phyloP scores from a whole-genome alignment of 2,797 vertebrate genomes.

The Ptychobarbus kaznakovi region DNA sequence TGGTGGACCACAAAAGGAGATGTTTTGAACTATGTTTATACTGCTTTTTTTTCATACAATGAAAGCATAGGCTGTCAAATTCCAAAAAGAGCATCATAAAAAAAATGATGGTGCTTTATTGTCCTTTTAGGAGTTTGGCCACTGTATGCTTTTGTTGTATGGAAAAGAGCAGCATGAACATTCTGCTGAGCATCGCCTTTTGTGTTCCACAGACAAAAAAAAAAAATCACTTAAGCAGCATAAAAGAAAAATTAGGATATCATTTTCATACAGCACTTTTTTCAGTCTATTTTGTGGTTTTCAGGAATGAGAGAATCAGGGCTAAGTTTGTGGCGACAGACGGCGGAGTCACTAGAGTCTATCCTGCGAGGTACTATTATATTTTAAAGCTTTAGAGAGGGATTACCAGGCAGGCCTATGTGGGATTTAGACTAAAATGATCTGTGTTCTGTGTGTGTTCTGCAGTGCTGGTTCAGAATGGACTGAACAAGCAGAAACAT shows the following conservation, averaged over 20 bases:
- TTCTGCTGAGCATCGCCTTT: background rate
- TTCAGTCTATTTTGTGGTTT: slow-evolving; percentile 60
- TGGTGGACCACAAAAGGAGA: background rate
- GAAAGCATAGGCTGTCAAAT: background rate
- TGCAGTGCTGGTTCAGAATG: slow-evolving; percentile 89
- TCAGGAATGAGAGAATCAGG: slow-evolving; percentile 81
- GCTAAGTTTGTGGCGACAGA: slow-evolving; percentile 95
- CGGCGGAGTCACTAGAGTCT: slow-evolving; percentile 95
- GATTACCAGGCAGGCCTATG: slow-evolving; percentile 24
- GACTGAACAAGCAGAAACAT: slow-evolving; percentile 90
- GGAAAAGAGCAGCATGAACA: background rate
- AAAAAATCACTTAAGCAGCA: background rate
- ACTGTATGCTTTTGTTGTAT: background rate
- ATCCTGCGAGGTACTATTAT: slow-evolving; percentile 89
- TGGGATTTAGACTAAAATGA: slow-evolving; percentile 13
- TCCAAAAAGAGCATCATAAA: background rate
- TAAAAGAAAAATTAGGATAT: no score
- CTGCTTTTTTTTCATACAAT: background rate
- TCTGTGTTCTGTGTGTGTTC: slow-evolving; percentile 53
- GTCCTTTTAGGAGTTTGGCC: background rate
- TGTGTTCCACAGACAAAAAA: background rate
- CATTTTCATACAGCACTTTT: background rate
- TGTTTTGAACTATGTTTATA: background rate
- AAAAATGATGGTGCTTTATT: background rate
- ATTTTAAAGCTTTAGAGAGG: slow-evolving; percentile 21